Evolutionary conservation across 2,888 invertebrate genomes (phyloP), one percentile per base, ranked within the genome.

Genomic region (Allacma fusca): DNA sequence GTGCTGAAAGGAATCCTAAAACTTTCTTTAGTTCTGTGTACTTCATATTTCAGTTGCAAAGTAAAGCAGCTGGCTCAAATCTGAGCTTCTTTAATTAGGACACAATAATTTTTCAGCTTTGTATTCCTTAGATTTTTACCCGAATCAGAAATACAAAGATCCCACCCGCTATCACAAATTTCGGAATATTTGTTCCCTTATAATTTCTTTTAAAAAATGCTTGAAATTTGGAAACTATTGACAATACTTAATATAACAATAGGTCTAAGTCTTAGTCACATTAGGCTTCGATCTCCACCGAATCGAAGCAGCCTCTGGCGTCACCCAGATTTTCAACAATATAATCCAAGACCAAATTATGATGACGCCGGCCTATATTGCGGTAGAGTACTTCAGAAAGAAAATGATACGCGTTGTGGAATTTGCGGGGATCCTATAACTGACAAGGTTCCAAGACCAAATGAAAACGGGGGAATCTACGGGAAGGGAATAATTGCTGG

Each of bases 381-480:
- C 28, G 71, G 71, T 0, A 23, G 24, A 21, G 71, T 57, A 12
- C 59, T 26, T 21, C 71, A 71, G 21, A 1, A 12, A n/a, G 57
- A 50, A 13, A 57, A n/a, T 57, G 62, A 59, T 1, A 34, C 4
- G 34, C 57, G 29, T 23, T 73, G 73, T 40, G 73, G 73, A 1
- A 43, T 73, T 43, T 73, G 73, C 29, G 73, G 73, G 1, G 73
- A 73, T 24, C 34, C 62, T 40, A 13, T 34, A n/a, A 34, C 40
- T 23, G 64, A 64, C 21, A 5, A 59, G 5, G 19, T 64, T 1
- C 64, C 73, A 2, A 16, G 73, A 24, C 62, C 34, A 23, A 73
- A 73, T 73, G 73, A 73, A 24, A 21, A 73, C 16, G 73, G 73
- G 16, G 73, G 73, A 0, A 64, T 16, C 9, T 73, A 73, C 21